Conservation (phyloP, 1,140 invertebrate genomes). For the Diachasmimorpha longicaudata region DNA sequence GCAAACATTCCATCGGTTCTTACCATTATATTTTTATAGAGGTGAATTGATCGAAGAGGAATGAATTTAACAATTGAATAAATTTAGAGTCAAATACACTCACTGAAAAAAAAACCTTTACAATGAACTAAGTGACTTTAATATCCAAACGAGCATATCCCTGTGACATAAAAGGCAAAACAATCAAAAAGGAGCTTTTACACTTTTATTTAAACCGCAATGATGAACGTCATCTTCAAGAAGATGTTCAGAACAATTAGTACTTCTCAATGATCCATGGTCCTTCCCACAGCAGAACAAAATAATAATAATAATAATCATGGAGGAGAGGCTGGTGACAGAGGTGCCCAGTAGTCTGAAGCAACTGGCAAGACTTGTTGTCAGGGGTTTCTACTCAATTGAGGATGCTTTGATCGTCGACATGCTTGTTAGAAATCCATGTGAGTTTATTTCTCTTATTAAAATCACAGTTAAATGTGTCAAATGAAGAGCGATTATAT, state of each 20-base stretch:
- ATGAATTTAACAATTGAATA: not conserved
- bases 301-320: slow-evolving; percentile 40
- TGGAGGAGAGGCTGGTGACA: slow-evolving; percentile 68
- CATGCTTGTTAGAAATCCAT: slow-evolving; percentile 93
- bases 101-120: too few species aligned
- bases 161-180: too few species aligned
- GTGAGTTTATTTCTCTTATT: slow-evolving; percentile 61
- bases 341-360: slow-evolving; percentile 91
- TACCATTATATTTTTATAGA: too few species aligned
- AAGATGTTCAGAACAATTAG: too few species aligned
- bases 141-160: too few species aligned
- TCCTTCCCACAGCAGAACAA: too few species aligned
- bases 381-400: slow-evolving; percentile 90
- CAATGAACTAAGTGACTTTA: too few species aligned
- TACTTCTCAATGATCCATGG: too few species aligned
- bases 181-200: too few species aligned
- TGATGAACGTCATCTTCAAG: not conserved
- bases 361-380: slow-evolving; percentile 86
- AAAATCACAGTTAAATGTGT: not conserved
- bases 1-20: not conserved
- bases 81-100: too few species aligned
- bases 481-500: too few species aligned
- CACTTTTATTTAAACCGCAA: not conserved
- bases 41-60: not conserved
- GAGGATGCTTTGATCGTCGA: slow-evolving; percentile 95